Evolutionary conservation across 2,888 invertebrate genomes (phyloP).

Genomic region (Zeuzera pyrina): DNA sequence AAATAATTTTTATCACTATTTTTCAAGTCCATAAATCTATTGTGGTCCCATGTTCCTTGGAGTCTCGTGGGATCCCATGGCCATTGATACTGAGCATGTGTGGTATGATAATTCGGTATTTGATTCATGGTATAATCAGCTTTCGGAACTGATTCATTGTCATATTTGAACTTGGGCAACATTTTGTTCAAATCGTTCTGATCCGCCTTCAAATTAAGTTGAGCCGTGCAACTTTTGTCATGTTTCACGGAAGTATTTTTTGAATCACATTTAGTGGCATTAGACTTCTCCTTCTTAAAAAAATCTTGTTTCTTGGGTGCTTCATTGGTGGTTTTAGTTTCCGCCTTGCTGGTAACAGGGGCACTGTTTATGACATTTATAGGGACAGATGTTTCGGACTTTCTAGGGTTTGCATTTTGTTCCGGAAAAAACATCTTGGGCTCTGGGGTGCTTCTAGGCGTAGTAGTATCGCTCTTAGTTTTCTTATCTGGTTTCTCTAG

Average conservation of each 20-base stretch:
- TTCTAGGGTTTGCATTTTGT: conserved; percentile 42
- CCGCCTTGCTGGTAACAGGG: conserved; percentile 46
- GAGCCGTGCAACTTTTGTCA: conserved; percentile 53
- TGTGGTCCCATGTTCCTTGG: conserved; percentile 68
- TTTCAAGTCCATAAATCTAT: conserved; percentile 62
- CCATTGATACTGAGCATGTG: conserved; percentile 76
- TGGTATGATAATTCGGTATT: conserved; percentile 78
- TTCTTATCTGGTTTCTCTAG: conserved; percentile 60
- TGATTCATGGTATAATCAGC: conserved; percentile 78
- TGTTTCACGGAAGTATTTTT: conserved; percentile 56
- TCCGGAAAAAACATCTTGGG: conserved; percentile 67
- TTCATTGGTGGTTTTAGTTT: conserved; percentile 44
- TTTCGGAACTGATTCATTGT: conserved; percentile 70
- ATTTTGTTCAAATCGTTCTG: conserved; percentile 71
- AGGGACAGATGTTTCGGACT: conserved; percentile 60
- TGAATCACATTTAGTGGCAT: conserved; percentile 42
- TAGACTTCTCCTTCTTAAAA: conserved; percentile 67
- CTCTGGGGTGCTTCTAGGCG: conserved; percentile 55
- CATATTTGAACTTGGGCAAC: conserved; percentile 64
- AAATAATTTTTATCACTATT: conserved; percentile 70
- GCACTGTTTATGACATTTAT: conserved; percentile 60
- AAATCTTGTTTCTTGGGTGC: conserved; percentile 65
- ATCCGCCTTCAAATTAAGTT: conserved; percentile 49
- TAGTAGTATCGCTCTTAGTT: conserved; percentile 38
- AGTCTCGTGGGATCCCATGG: conserved; percentile 71